phyloP scores from a whole-genome alignment of 2,113 vertebrate species.

The Neomonachus schauinslandi region DNA sequence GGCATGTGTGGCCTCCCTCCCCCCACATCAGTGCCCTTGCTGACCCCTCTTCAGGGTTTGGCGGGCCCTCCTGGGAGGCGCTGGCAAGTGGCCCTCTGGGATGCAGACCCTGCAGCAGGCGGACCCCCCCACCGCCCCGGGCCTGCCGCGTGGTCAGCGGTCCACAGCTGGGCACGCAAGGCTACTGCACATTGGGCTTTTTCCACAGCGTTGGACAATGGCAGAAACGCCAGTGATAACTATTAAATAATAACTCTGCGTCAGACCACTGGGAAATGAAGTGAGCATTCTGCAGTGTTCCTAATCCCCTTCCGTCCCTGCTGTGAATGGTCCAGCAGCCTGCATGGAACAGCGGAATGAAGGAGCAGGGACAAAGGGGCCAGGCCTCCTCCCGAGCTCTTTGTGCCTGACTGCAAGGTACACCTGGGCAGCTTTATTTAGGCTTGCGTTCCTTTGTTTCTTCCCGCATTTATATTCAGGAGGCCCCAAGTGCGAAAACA shows the following conservation, averaged over 20 bases:
- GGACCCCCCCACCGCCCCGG: accelerated
- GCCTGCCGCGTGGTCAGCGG: accelerated
- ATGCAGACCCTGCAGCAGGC: accelerated
- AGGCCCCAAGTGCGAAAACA: not conserved
- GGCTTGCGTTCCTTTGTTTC: not conserved
- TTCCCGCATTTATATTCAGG: not conserved
- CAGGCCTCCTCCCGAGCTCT: not conserved
- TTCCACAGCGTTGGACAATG: not conserved
- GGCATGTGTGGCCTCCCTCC: not conserved
- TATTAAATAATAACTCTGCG: not conserved
- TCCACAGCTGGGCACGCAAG: not conserved
- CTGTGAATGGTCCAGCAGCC: not conserved
- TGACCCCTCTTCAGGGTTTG: not conserved
- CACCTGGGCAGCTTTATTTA: not conserved
- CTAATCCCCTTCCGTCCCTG: not conserved
- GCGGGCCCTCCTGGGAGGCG: not conserved
- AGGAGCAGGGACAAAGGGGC: not conserved
- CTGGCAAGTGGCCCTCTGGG: not conserved
- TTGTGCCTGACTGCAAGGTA: not conserved
- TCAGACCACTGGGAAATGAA: not conserved
- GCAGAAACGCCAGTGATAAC: not conserved
- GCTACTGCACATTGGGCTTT: accelerated
- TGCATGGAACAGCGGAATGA: not conserved
- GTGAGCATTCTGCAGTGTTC: not conserved
- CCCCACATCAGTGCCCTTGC: not conserved